Conservation (phyloP, 1,140 invertebrate species). For the Zaprionus nigranus region DNA sequence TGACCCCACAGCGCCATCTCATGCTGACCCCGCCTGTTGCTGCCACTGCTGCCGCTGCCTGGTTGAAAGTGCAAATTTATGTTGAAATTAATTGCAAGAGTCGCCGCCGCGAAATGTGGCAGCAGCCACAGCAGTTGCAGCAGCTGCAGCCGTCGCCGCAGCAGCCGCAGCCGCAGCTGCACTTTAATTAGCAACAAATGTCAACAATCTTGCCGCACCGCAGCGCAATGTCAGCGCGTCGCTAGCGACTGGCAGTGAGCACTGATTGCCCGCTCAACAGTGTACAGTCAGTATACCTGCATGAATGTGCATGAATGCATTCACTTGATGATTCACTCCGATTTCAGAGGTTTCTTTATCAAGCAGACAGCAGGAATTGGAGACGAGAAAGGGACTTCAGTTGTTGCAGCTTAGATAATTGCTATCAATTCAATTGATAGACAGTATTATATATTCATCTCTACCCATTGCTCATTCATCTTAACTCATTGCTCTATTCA, state of each 20-base stretch:
- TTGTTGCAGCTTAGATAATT: too few relatives aligned
- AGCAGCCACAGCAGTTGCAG: background rate
- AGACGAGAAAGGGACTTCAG: too few relatives aligned
- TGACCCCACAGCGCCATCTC: background rate
- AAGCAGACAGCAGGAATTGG: too few relatives aligned
- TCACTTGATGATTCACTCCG: background rate
- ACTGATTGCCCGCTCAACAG: background rate
- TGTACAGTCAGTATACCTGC: background rate
- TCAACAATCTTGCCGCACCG: constrained; percentile 28
- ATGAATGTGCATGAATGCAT: background rate
- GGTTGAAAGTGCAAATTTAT: constrained; percentile 67
- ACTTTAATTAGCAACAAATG: constrained; percentile 46
- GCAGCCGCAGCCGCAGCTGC: constrained; percentile 1
- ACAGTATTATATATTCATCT: too few relatives aligned
- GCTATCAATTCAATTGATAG: too few relatives aligned
- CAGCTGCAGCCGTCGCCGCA: background rate
- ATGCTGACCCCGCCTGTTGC: constrained; percentile 28
- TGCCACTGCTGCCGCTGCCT: background rate
- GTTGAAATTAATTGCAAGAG: constrained; percentile 69
- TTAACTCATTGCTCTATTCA: too few relatives aligned
- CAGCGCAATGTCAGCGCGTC: background rate
- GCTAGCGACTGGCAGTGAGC: too few relatives aligned
- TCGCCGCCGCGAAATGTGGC: constrained; percentile 19
- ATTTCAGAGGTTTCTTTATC: background rate
- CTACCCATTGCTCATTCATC: too few relatives aligned